Base-by-base conservation (phyloP, 2,113 vertebrate genomes). In the Cololabis saira region DNA sequence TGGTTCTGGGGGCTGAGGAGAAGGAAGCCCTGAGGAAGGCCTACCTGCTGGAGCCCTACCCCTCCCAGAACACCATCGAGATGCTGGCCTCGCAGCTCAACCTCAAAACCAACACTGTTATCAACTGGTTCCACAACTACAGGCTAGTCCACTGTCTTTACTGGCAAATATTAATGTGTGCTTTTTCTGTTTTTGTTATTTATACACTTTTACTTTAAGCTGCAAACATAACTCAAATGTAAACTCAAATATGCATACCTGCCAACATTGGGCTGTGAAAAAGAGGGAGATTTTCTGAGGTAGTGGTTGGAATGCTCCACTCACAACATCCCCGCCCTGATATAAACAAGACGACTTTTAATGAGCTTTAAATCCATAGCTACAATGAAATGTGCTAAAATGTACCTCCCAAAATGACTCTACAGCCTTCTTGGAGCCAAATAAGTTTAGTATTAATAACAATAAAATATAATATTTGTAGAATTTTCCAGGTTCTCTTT, bases 111-210 rank as follows among this genome's bases (percentile, higher is more conserved):
- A 99, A 98, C 93, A 99, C 98, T 0, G 97, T 99, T 89, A 98
- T 99, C 94, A 99, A 99, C 91, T 99, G 98, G 98, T 99, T 99
- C 90, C 98, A 99, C 89, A 99, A 99, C 90, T 98, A 99, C 95
- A 97, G 98, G 98, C 95, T 82, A 85, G 89, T 81, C 19, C 37
- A 13, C 1, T 15, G 4, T 6, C 14, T 2, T 56, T 42, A 62
- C 1, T 47, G 5, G 44, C 0, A 19, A 64, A 17, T 58, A 19
- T 24, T 59, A 18, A 19, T 14, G 3, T 0, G 40, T 57, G 8
- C 18, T 8, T 57, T 30, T 55, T 14, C 22, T 73, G n/a, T 19
- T 79, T 41, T 44, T 5, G 22, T 0, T 47, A 42, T 11, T 5
- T 27, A 49, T 49, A 16, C 22, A 45, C n/a, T 62, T 63, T 51